Conservation (phyloP, 2,888 invertebrate species). For the Meganola albula region DNA sequence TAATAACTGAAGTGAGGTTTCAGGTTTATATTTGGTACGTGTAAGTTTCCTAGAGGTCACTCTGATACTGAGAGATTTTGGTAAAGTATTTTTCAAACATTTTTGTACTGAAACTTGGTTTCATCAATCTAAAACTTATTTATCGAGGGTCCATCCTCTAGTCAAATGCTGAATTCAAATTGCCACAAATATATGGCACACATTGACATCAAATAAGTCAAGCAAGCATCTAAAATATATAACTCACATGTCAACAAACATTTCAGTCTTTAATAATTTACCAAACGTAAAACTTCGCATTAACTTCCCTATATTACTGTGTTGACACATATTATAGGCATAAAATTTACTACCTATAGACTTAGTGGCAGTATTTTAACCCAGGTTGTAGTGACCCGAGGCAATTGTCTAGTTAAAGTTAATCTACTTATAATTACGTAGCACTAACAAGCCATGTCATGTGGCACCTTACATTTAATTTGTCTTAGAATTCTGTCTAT, state of each 20-base stretch:
- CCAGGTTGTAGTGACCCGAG: constrained; percentile 8
- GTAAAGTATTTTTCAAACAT: constrained; percentile 30
- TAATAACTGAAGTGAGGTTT: constrained; percentile 44
- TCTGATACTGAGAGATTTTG: constrained; percentile 37
- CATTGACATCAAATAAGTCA: constrained; percentile 18
- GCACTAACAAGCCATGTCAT: constrained; percentile 33
- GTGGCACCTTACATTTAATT: constrained; percentile 50
- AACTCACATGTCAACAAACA: constrained; percentile 27
- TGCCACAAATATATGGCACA: constrained; percentile 38
- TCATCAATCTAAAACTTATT: constrained; percentile 28
- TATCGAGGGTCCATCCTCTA: constrained; percentile 30
- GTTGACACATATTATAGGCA: constrained; percentile 26
- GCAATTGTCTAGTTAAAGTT: constrained; percentile 31
- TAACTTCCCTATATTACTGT: too few relatives aligned
- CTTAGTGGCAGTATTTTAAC: constrained; percentile 26
- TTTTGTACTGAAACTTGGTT: constrained; percentile 38
- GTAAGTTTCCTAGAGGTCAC: constrained; percentile 34
- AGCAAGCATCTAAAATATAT: constrained; percentile 25
- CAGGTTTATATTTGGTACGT: constrained; percentile 47
- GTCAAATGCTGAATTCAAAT: constrained; percentile 29
- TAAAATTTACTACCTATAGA: constrained; percentile 30
- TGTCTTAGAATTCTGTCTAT: constrained; percentile 11
- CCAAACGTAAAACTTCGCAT: constrained; percentile 22
- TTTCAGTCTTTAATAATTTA: constrained; percentile 45
- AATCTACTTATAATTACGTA: constrained; percentile 31